Evolutionary conservation across 2,113 vertebrate genomes (phyloP).

Genomic region (Polyodon spathula): DNA sequence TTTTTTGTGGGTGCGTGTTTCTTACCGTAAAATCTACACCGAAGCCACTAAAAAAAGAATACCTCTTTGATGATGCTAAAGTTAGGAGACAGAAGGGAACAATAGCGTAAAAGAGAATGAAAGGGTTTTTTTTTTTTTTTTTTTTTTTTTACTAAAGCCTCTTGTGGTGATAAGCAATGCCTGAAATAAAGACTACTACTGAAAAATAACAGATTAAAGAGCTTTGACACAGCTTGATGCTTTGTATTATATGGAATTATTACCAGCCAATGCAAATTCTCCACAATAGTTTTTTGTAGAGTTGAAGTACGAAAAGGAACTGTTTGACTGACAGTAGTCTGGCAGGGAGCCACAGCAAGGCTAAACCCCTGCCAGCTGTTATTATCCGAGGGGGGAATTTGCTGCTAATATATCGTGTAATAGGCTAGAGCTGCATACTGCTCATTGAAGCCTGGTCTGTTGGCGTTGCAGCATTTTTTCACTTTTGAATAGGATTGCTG

Average conservation of each 20-base stretch:
- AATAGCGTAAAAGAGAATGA: not conserved
- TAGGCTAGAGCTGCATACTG: conserved; percentile 42
- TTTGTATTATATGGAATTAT: conserved; percentile 51
- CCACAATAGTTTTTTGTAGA: conserved; percentile 41
- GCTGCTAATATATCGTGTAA: conserved; percentile 40
- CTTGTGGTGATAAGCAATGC: conserved; percentile 29
- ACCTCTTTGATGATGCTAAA: conserved; percentile 17
- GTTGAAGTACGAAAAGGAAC: conserved; percentile 37
- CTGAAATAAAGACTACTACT: conserved; percentile 27
- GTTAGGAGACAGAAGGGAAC: too few relatives aligned
- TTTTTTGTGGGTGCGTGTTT: conserved; percentile 21
- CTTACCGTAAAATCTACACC: conserved; percentile 21
- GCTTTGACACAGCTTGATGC: conserved; percentile 56
- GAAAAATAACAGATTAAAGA: conserved; percentile 59
- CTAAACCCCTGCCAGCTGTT: conserved; percentile 62
- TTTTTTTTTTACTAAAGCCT: conserved; percentile 1
- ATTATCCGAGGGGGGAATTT: conserved; percentile 63
- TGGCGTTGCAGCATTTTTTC: conserved; percentile 33
- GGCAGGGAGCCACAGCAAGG: conserved; percentile 45
- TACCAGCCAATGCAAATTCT: conserved; percentile 61
- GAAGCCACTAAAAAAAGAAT: conserved; percentile 8
- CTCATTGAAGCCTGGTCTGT: conserved; percentile 30
- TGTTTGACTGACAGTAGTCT: conserved; percentile 60
- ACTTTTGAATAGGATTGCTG: conserved; percentile 29
- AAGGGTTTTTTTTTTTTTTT: not conserved